Evolutionary conservation across 2,888 invertebrate genomes (phyloP).

Genomic region (Hirudinaria manillensis): DNA sequence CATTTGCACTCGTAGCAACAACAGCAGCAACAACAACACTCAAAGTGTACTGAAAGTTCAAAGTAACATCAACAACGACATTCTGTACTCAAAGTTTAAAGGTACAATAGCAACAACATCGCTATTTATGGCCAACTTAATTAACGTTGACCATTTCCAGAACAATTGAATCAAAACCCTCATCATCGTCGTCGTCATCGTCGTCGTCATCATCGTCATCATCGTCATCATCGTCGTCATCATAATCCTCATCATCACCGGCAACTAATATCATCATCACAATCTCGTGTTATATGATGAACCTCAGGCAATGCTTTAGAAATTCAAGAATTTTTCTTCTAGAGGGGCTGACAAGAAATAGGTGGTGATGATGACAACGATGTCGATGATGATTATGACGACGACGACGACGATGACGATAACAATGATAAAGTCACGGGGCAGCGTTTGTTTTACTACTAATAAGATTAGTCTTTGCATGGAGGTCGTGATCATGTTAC

Average conservation of each 20-base stretch:
- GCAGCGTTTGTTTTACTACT: not conserved
- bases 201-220: constrained; percentile 29
- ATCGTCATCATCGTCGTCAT: constrained; percentile 22
- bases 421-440: not conserved
- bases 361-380: constrained; percentile 33
- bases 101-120: too few relatives aligned
- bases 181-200: constrained; percentile 20
- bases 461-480: not conserved
- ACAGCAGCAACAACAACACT: too few relatives aligned
- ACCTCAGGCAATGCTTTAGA: not conserved
- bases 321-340: not conserved
- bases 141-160: too few relatives aligned
- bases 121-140: too few relatives aligned
- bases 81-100: too few relatives aligned
- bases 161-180: too few relatives aligned
- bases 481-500: not conserved
- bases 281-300: not conserved
- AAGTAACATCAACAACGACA: too few relatives aligned
- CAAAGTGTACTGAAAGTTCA: too few relatives aligned
- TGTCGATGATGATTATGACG: constrained; percentile 25
- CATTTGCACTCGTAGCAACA: too few relatives aligned
- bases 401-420: constrained; percentile 28
- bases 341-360: not conserved
- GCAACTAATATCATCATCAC: constrained; percentile 11
- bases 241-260: constrained; percentile 23